Base-by-base conservation (phyloP, 1,140 invertebrate genomes). In the Drosophila virilis region DNA sequence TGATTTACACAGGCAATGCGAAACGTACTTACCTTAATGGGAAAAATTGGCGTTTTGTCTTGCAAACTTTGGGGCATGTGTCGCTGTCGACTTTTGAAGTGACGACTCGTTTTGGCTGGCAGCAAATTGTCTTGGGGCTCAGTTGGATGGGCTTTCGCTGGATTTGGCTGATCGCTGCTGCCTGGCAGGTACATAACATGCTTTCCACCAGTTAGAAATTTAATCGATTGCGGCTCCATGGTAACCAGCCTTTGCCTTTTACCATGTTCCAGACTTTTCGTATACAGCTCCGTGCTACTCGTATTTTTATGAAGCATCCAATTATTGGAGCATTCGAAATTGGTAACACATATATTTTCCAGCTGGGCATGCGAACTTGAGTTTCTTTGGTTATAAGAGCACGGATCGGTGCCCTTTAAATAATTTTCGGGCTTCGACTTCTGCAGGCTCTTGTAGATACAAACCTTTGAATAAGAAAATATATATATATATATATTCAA, bases 101-200 rank as follows among this genome's bases (percentile, higher is more conserved):
- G 73, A 94, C 93, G 55, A 95, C 46, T 75, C 50, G 75, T 13
- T 50, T 61, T 59, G 5, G 37, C 10, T 17, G 48, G 22, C 28
- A 60, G 55, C 2, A 35, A 8, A 38, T 38, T 60, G n/a, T 22
- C 22, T 55, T 67, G 28, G 6, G 58, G 7, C 6, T 74, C 75
- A 17, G 38, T 15, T 40, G 8, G 37, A 10, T 32, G 33, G 33
- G 6, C 12, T 51, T 67, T 75, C 17, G 45, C 8, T 6, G 22
- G 32, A 48, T 54, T 54, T 32, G 32, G 15, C 38, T 45, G 58
- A 0, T 76, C 55, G 28, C 51, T 58, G 40, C 46, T 62, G 52
- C 95, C 95, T 0, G 96, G 96, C 35, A 97, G 93, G 91, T 97
- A 97, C 95, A 97, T 97, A 7, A 97, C 94, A 84, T 96, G 95